Percentiles rank a stretch among this genome's conserved stretches.
phyloP scores from a whole-genome alignment of 2,888 invertebrate species.

The Melipona beecheii region DNA sequence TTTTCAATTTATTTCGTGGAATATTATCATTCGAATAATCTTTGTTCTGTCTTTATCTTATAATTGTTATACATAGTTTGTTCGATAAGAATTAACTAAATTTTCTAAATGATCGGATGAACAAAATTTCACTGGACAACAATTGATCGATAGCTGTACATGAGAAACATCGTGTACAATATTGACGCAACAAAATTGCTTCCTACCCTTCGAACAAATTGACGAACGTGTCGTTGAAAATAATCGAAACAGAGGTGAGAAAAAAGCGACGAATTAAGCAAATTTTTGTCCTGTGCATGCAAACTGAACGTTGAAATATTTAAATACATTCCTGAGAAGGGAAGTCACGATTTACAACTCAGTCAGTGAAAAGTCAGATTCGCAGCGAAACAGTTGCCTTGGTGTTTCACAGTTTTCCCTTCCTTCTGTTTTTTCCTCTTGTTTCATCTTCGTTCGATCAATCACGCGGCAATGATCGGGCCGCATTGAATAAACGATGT shows the following conservation, averaged over 20 bases:
- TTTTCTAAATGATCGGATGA: background rate
- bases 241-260: background rate
- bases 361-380: background rate
- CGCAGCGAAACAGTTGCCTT: background rate
- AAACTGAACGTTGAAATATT: conserved; percentile 18
- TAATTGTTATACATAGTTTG: too few species aligned
- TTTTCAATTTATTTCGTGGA: background rate
- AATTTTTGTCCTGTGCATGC: background rate
- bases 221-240: background rate
- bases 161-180: background rate
- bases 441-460: background rate
- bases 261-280: background rate
- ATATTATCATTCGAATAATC: background rate
- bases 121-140: background rate
- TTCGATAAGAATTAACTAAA: background rate
- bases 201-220: too few species aligned
- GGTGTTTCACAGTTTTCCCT: background rate
- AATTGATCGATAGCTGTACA: background rate
- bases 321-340: background rate
- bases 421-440: background rate
- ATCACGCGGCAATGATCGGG: background rate
- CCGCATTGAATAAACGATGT: conserved; percentile 28
- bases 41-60: background rate
- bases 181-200: background rate
- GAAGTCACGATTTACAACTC: conserved; percentile 15